Evolutionary conservation across 64 coral and sea anemone species (phyloP), one percentile per base, ranked within the genome.

Genomic region (Montipora cactus): DNA sequence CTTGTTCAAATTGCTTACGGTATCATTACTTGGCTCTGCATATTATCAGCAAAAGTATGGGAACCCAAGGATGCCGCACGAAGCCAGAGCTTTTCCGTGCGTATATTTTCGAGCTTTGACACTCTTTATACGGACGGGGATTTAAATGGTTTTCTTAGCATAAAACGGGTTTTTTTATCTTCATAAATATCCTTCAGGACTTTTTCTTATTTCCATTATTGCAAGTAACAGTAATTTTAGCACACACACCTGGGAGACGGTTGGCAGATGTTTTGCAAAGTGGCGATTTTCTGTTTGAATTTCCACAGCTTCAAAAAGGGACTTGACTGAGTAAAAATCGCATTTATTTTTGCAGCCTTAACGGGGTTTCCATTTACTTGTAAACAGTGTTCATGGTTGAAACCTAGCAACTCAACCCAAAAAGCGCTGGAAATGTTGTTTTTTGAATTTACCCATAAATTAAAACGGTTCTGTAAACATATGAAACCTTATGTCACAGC

Each of bases 401-500:
- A 67, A 67, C 82, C 45, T 49, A 49, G 82, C 82, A 85, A 71
- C 82, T 85, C 62, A 85, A 49, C 44, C 14, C 82, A 11, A 62
- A 88, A 88, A 88, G 21, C 53, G 59, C 44, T 88, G 87, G 57
- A 77, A 76, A 88, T 76, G 74, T 88, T 77, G 70, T 77, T 64
- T 59, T 77, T 57, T 64, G 69, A 76, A 76, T 86, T 92, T 75
- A 45, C 80, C 80, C 90, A 92, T 92, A 92, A 92, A 92, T 92
- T 92, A 92, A 92, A 92, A 92, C 90, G 90, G 90, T 81, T 92
- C 90, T 92, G 90, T 92, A 92, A 92, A 92, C 90, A 92, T 14
- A 85, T 92, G 81, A 78, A 55, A 62, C 51, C 90, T 84, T 85
- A 84, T 81, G 82, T 84, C 90, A 82, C 90, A 92, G 90, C 90